phyloP scores from a whole-genome alignment of 2,113 vertebrate species.

The Todiramphus chloris region DNA sequence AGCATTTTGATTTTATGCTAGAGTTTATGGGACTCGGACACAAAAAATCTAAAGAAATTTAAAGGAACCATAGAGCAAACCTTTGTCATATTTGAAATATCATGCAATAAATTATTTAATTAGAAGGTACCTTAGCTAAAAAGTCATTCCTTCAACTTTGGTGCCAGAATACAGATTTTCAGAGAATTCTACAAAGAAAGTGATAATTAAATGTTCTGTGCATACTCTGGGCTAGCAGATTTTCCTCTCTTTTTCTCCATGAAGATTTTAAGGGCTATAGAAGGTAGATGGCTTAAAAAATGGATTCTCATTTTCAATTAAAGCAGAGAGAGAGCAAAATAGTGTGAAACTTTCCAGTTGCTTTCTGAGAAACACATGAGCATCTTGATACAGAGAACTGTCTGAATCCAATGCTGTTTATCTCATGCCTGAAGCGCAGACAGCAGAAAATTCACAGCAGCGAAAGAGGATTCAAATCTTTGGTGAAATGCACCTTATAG shows the following conservation, averaged over 20 bases:
- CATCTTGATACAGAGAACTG: background rate
- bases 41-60: background rate
- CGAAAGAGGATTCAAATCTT: background rate
- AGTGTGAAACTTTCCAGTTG: background rate
- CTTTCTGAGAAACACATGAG: background rate
- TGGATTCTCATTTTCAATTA: background rate
- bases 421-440: background rate
- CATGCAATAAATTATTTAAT: background rate
- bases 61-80: background rate
- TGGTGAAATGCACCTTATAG: background rate
- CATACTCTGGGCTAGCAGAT: background rate
- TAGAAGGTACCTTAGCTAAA: background rate
- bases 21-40: background rate
- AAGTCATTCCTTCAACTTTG: background rate
- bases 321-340: background rate
- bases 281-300: background rate
- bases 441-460: background rate
- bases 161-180: background rate
- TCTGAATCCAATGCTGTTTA: background rate
- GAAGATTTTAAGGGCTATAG: background rate
- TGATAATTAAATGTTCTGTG: background rate
- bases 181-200: background rate
- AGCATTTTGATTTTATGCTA: background rate
- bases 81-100: background rate
- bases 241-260: background rate